phyloP scores from a whole-genome alignment of 2,113 vertebrate genomes.

The Grallaria varia region DNA sequence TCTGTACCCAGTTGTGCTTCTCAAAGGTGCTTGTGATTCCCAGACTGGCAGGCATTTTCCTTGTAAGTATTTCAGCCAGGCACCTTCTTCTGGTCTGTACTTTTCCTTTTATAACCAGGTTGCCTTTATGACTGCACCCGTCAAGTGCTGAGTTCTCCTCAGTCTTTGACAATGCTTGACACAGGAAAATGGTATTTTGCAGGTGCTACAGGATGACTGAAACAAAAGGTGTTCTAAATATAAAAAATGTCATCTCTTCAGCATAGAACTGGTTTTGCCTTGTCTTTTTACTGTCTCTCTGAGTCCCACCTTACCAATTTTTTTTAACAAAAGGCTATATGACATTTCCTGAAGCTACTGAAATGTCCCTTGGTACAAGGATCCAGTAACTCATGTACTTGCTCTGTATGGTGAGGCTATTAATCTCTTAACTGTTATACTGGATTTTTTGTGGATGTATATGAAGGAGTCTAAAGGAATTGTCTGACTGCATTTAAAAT shows the following conservation, averaged over 20 bases:
- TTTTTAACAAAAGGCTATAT: not conserved
- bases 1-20: not conserved
- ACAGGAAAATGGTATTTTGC: not conserved
- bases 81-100: not conserved
- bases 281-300: not conserved
- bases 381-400: not conserved
- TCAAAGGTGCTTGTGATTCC: not conserved
- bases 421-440: not conserved
- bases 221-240: not conserved
- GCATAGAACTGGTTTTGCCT: not conserved
- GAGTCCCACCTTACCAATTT: not conserved
- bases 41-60: not conserved
- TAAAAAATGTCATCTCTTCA: not conserved
- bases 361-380: not conserved
- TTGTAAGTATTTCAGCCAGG: not conserved
- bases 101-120: not conserved
- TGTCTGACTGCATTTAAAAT: not conserved
- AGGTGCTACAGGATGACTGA: not conserved
- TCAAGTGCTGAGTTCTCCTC: not conserved
- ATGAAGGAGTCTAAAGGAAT: not conserved
- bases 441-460: not conserved
- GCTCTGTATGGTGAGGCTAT: not conserved
- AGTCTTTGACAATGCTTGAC: not conserved
- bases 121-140: not conserved
- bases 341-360: not conserved